These are phyloP conservation scores for Stegodyphus dumicola DNA, from an alignment of 1,140 invertebrate species.

Conservation along the genomic window DNA sequence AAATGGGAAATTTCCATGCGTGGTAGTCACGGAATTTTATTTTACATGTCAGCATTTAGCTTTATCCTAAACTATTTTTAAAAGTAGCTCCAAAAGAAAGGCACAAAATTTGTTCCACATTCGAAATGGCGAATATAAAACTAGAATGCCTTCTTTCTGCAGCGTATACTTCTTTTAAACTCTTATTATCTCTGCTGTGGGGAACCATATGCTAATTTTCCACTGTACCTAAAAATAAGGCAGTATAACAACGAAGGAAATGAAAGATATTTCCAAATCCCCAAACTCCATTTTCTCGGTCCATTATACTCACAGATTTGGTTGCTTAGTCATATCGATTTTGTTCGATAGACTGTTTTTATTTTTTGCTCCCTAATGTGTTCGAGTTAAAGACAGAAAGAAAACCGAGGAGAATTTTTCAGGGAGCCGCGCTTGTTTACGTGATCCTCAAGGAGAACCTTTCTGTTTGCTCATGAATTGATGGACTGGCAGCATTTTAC, in stretches of 20 bases:
- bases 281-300: not conserved
- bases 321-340: conserved; percentile 9
- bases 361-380: conserved; percentile 2
- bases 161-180: too few species aligned
- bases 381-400: not conserved
- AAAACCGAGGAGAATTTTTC: not conserved
- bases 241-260: not conserved
- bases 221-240: conserved; percentile 2
- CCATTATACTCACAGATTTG: conserved; percentile 18
- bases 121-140: not conserved
- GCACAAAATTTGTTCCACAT: not conserved
- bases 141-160: too few species aligned
- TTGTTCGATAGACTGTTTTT: not conserved
- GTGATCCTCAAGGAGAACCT: too few species aligned
- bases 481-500: too few species aligned
- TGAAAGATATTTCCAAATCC: not conserved
- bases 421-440: too few species aligned
- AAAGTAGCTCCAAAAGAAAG: too few species aligned
- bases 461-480: too few species aligned
- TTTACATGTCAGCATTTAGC: too few species aligned
- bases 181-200: too few species aligned
- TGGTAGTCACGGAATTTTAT: too few species aligned
- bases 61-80: too few species aligned
- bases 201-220: conserved; percentile 1
- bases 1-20: too few species aligned